These are phyloP conservation scores for Exaiptasia diaphana DNA, from an alignment of 64 coral and sea anemone species.

Conservation along the genomic window DNA sequence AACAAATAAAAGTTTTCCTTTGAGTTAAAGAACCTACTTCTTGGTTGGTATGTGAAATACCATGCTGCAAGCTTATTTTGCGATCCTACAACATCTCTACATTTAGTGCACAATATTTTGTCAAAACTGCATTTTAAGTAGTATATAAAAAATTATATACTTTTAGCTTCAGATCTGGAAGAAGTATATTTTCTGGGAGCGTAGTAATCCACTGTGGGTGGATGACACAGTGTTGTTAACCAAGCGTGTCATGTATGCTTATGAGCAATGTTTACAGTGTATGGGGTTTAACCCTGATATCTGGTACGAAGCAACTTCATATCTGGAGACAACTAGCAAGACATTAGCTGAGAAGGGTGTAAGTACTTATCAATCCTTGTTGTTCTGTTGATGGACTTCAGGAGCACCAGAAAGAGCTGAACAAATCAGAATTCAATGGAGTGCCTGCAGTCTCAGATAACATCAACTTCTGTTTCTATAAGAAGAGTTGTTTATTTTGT, in stretches of 20 bases:
- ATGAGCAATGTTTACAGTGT: constrained; percentile 85
- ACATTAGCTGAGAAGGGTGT: constrained; percentile 84
- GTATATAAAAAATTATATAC: no score
- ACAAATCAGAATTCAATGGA: no score
- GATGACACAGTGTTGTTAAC: constrained; percentile 80
- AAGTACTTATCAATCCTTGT: background rate
- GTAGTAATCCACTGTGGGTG: constrained; percentile 77
- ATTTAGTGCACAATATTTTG: no score
- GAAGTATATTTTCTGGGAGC: constrained; percentile 92
- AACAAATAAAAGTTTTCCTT: no score
- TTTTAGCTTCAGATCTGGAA: constrained; percentile 94
- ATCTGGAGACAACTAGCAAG: constrained; percentile 83
- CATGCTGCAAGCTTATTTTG: no score
- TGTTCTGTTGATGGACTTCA: background rate
- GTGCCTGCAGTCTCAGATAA: no score
- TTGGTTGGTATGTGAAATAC: no score
- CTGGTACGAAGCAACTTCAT: constrained; percentile 91
- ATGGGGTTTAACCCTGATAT: constrained; percentile 91
- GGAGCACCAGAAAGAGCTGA: no score
- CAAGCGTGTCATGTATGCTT: constrained; percentile 93
- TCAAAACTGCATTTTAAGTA: no score
- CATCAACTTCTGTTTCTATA: no score
- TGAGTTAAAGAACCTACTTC: no score
- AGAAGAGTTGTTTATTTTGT: background rate
- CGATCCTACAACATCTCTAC: no score